Base-by-base conservation (phyloP, 2,888 invertebrate genomes). In the Eledona agricola region DNA sequence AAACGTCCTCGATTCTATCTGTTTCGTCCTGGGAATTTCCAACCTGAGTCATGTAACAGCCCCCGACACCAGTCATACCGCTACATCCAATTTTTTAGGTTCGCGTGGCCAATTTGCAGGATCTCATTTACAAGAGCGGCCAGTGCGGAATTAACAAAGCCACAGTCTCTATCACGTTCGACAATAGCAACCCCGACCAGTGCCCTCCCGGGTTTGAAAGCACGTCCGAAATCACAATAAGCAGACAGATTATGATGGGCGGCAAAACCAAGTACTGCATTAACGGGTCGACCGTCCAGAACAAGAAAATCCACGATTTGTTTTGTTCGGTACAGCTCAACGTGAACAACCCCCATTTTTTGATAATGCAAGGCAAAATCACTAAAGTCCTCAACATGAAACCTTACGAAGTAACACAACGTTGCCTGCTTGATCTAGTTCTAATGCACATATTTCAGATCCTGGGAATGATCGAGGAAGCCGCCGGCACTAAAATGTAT, bases 321-420 rank as follows among this genome's bases (percentile, higher is more conserved):
- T 99, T 99, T 77, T 93, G 95, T 66, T 95, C 96, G 0, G 90
- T 99, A 3, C 96, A 97, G 72, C 80, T 99, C 22, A 99, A 99
- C 72, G 95, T 99, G 1, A 99, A 99, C 79, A 99, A 99, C 79
- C 99, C 99, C 0, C 97, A 99, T 76, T 99, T 98, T 78, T 84
- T 99, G 19, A 99, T 99, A 69, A 98, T 99, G 98, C 99, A 99
- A 81, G 99, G 99, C 0, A 85, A 96, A 59, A 96, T 99, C 62
- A 98, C 98, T 1, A 98, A 99, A 80, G 98, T 99, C 1, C 80
- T 99, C 13, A 98, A 96, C 74, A 99, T 99, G 98, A 99, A 97
- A 72, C 96, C 99, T 0, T 84, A 87, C 28, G 98, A 99, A 83
- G 93, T 93, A 75, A 71, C 70, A 58, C 6, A n/a, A n/a, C n/a